Evolutionary conservation across 2,113 vertebrate species (phyloP), one percentile per base, ranked within the genome.

Genomic region (Paradisaea rubra): DNA sequence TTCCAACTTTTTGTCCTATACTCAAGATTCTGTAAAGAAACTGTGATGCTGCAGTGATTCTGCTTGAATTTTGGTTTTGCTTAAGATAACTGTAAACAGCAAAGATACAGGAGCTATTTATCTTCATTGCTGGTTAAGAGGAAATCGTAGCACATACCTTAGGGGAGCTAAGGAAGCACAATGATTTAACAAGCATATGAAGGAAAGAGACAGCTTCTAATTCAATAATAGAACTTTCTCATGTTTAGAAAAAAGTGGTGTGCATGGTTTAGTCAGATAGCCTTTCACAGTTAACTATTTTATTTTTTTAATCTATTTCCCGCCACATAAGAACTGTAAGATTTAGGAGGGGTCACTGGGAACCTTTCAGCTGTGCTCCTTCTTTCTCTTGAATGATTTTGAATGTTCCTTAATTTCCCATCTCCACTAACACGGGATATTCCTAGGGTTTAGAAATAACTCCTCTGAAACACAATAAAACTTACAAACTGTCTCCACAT

Each of bases 121-220:
- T 96, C 92, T 94, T 93, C 77, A 83, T 86, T 82, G 78, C 82
- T 71, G 41, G 69, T 73, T 92, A 88, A 94, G 88, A 94, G 89
- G 47, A 90, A 91, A 92, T 94, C 1, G 44, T 64, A 87, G 47
- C 6, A 1, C 25, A 66, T 71, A 91, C 85, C 90, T 88, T 92
- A 25, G 68, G 93, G 85, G 66, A 95, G 60, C 74, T 87, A 93
- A 88, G 61, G 79, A 95, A 80, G 66, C 52, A 79, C 56, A 66
- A 23, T 68, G 76, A 94, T 94, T 93, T 94, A 92, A 86, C 65
- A 53, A 66, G 49, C 63, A 53, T 57, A 66, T 65, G 95, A 90
- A 77, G 37, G 24, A 81, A 92, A 89, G 45, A 88, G 89, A 86
- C 88, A 85, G n/a, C 45, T 83, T 89, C 87, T 93, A 95, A 96